These are phyloP conservation scores for Botia kubotai DNA, from an alignment of 2,797 vertebrate genomes.

Conservation along the genomic window DNA sequence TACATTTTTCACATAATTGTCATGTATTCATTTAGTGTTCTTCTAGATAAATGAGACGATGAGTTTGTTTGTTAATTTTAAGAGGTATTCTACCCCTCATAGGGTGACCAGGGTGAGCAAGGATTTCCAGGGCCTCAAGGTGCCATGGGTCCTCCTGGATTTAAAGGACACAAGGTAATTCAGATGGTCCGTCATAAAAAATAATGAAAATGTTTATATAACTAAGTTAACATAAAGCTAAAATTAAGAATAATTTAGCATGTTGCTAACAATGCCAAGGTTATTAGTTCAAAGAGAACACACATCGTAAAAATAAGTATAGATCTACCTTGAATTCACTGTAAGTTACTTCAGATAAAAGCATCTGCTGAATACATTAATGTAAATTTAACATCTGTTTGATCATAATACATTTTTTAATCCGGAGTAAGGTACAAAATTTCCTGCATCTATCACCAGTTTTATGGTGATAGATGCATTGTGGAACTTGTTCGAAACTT, in stretches of 20 bases:
- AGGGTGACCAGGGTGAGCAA: constrained; percentile 75
- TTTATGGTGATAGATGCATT: not conserved
- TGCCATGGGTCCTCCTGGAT: constrained; percentile 72
- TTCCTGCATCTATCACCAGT: not conserved
- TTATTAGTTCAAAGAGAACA: not conserved
- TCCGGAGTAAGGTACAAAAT: not conserved
- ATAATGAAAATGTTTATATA: not conserved
- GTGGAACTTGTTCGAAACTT: not conserved
- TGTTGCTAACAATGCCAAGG: not conserved
- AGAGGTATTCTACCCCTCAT: constrained; percentile 29
- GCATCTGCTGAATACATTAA: not conserved
- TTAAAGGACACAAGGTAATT: constrained; percentile 81
- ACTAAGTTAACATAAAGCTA: not conserved
- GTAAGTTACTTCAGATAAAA: not conserved
- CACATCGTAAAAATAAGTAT: not conserved
- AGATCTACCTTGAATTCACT: not conserved
- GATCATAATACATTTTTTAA: not conserved
- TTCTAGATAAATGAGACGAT: too few relatives aligned
- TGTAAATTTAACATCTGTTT: not conserved
- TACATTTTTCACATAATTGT: not conserved
- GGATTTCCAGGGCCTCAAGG: constrained; percentile 75
- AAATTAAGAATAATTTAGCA: not conserved
- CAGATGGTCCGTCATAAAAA: not conserved
- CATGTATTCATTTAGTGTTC: too few relatives aligned
- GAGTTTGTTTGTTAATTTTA: too few relatives aligned